These are phyloP conservation scores for Meloidogyne hapla DNA, from an alignment of 1,140 invertebrate species.

Conservation along the genomic window DNA sequence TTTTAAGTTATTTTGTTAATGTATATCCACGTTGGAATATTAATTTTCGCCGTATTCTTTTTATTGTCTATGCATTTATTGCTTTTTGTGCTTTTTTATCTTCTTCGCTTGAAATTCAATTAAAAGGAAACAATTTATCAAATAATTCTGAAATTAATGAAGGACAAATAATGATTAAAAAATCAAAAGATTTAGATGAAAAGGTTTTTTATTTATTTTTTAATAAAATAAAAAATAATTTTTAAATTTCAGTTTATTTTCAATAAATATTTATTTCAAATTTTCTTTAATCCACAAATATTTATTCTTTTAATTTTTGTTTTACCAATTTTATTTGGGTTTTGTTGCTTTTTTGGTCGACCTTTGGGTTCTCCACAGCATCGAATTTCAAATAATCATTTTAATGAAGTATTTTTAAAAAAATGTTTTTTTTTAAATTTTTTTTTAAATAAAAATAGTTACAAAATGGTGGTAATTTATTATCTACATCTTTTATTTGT, in stretches of 20 bases:
- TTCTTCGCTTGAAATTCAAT: not conserved
- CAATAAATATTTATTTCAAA: not conserved
- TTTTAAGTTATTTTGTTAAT: conserved; percentile 12
- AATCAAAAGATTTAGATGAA: not conserved
- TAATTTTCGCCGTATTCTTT: conserved; percentile 2
- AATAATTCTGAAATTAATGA: not conserved
- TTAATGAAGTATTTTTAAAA: not conserved
- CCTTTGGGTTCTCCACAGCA: conserved; percentile 10
- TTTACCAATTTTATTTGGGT: conserved; percentile 26
- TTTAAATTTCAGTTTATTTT: not conserved
- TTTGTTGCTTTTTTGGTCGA: conserved; percentile 25
- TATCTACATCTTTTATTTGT: not conserved
- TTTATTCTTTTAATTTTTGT: conserved; percentile 9
- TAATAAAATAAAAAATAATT: not conserved
- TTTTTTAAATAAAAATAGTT: not conserved
- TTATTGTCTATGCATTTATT: conserved; percentile 10
- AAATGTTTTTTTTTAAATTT: not conserved
- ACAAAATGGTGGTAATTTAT: not conserved
- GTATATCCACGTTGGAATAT: conserved; percentile 1
- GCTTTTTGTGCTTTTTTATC: conserved; percentile 5
- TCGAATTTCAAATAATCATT: no score
- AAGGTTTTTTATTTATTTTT: not conserved
- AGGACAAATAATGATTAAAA: not conserved
- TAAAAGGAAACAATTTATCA: not conserved
- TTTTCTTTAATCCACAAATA: not conserved